Conservation (phyloP, 2,797 vertebrate species). For the Catamblyrhynchus diadema region DNA sequence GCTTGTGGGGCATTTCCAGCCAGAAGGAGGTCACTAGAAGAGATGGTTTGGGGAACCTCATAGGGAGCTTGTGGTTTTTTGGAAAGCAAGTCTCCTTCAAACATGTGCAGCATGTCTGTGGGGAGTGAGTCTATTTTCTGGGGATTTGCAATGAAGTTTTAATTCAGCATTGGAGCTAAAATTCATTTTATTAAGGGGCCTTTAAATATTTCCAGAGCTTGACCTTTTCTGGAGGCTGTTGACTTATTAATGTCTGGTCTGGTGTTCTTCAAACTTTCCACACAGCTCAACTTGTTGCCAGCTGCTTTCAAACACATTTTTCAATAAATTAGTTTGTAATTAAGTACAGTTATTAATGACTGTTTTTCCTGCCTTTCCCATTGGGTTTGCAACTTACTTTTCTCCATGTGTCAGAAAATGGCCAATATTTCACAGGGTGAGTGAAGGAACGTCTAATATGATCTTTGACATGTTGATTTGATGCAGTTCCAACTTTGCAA, state of each 20-base stretch:
- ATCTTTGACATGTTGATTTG: neutral
- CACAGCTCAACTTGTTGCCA: slow-evolving; percentile 49
- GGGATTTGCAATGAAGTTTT: slow-evolving; percentile 16
- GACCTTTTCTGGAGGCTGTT: slow-evolving; percentile 57
- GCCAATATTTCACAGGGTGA: neutral
- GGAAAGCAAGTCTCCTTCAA: neutral
- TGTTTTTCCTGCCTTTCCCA: slow-evolving; percentile 54
- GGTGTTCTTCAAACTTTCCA: slow-evolving; percentile 69
- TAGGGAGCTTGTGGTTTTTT: neutral
- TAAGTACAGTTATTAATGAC: slow-evolving; percentile 61
- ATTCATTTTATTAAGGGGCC: slow-evolving; percentile 43
- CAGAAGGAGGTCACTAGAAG: neutral
- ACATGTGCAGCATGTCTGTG: neutral
- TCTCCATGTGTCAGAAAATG: slow-evolving; percentile 34
- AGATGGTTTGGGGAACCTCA: neutral
- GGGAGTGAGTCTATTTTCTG: neutral
- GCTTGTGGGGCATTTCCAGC: neutral
- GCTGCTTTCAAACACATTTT: slow-evolving; percentile 61
- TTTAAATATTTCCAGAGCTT: slow-evolving; percentile 66
- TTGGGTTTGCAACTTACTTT: slow-evolving; percentile 50
- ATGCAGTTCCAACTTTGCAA: neutral
- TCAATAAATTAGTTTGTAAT: slow-evolving; percentile 63
- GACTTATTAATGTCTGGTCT: slow-evolving; percentile 67
- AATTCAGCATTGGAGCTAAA: slow-evolving; percentile 44
- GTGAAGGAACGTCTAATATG: neutral